Conservation (phyloP, 2,888 invertebrate species). For the Synergus itoensis region DNA sequence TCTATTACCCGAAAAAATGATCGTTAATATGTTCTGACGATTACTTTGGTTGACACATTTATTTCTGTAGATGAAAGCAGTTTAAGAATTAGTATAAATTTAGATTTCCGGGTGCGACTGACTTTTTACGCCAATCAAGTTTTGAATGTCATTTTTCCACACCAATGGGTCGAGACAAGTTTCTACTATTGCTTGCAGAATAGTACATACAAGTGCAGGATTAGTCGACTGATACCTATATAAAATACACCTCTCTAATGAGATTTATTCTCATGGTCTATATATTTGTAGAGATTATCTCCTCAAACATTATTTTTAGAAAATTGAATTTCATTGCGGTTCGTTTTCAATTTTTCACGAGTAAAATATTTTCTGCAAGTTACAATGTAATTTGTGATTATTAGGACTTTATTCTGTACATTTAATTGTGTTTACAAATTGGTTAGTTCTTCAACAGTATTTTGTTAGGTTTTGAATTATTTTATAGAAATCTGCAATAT, state of each 20-base stretch:
- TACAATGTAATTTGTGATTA: no score
- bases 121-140: not conserved
- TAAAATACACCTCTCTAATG: conserved; percentile 21
- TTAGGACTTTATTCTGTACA: not conserved
- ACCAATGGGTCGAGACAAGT: conserved; percentile 5
- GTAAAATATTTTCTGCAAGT: no score
- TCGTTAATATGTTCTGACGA: not conserved
- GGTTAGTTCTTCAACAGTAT: not conserved
- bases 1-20: not conserved
- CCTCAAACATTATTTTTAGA: not conserved
- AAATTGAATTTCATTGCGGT: not conserved
- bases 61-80: not conserved
- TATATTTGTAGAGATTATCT: not conserved
- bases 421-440: not conserved
- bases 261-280: conserved; percentile 34
- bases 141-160: not conserved
- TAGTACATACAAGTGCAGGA: conserved; percentile 32
- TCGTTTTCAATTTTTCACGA: not conserved
- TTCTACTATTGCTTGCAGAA: conserved; percentile 1
- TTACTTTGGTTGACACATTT: not conserved
- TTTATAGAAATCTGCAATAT: not conserved
- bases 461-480: not conserved
- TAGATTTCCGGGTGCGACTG: not conserved
- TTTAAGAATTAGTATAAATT: not conserved
- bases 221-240: conserved; percentile 11